A percentile compares a stretch with the other conserved stretches of the same genome.
These are phyloP conservation scores for Etia nguti DNA, from an alignment of 2,113 vertebrate genomes.

Conservation along the genomic window DNA sequence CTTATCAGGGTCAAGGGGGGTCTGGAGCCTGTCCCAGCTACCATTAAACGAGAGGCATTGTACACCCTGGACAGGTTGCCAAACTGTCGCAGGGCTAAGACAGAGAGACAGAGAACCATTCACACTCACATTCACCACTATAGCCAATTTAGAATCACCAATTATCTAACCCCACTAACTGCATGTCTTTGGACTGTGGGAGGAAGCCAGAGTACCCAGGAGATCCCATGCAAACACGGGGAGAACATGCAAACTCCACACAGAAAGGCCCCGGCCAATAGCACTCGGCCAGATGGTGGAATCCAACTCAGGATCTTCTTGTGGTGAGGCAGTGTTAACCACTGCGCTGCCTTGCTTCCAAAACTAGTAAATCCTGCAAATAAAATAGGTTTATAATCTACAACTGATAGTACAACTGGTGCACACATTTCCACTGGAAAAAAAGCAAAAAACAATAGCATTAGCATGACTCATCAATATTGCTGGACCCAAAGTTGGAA, in stretches of 20 bases:
- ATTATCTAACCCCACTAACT: not conserved
- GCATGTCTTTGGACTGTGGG: not conserved
- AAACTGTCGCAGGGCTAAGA: not conserved
- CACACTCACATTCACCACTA: not conserved
- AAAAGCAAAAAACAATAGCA: not conserved
- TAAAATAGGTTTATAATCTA: not conserved
- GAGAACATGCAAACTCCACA: not conserved
- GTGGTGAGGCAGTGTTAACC: not conserved
- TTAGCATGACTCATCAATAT: not conserved
- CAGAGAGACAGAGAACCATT: not conserved
- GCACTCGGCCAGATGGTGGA: not conserved
- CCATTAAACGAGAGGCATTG: no score
- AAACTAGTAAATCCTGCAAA: not conserved
- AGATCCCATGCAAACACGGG: not conserved
- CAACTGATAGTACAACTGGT: not conserved
- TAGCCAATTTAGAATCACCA: not conserved
- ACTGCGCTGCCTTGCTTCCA: not conserved
- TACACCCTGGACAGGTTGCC: not conserved
- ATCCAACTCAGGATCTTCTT: not conserved
- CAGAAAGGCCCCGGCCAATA: not conserved
- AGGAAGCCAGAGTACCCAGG: not conserved
- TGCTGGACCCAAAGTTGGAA: not conserved
- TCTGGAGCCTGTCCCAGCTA: not conserved
- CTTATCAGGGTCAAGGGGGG: not conserved
- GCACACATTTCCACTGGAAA: not conserved